Evolutionary conservation across 2,888 invertebrate genomes (phyloP), one percentile per base, ranked within the genome.

Genomic region (Rosalia funebris): DNA sequence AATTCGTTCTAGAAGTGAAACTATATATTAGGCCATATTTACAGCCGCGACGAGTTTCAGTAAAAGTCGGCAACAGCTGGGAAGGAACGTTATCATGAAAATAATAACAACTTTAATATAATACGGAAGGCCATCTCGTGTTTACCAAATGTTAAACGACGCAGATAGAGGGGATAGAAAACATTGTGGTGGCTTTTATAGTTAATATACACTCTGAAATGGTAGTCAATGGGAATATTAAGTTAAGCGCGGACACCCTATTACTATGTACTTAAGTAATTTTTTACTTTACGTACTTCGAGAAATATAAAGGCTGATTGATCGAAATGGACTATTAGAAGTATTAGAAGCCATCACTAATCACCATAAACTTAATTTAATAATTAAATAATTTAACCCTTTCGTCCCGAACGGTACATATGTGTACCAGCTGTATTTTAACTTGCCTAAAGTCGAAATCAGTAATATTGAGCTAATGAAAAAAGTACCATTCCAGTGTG

Each of bases 41-140:
- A 62, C 57, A 58, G 36, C 58, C 42, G 36, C 32, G 54, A 53
- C 58, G 62, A 60, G 63, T 59, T 16, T 16, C 56, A 37, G 52
- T 3, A 57, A 60, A 60, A 61, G 63, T 45, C 53, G 60, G 65
- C 41, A 65, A 61, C 68, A 68, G 60, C 68, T 68, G 65, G 54
- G 44, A 46, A 53, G 46, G 36, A 55, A 57, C 52, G 61, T 60
- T 68, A 57, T 59, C 61, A 53, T 57, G 58, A 55, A 66, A 66
- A 68, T 66, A 68, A 65, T 63, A 62, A 63, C 58, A 63, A 64
- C 62, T 66, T 64, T 68, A 68, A 66, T 66, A 66, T 64, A 60
- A 62, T 55, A 54, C 46, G 37, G 39, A 39, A 55, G 57, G 58
- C 48, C 45, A 48, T 55, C 41, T 36, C 48, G 42, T 37, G 57